phyloP scores from a whole-genome alignment of 2,113 vertebrate species.

The Plecturocebus donacophilus region DNA sequence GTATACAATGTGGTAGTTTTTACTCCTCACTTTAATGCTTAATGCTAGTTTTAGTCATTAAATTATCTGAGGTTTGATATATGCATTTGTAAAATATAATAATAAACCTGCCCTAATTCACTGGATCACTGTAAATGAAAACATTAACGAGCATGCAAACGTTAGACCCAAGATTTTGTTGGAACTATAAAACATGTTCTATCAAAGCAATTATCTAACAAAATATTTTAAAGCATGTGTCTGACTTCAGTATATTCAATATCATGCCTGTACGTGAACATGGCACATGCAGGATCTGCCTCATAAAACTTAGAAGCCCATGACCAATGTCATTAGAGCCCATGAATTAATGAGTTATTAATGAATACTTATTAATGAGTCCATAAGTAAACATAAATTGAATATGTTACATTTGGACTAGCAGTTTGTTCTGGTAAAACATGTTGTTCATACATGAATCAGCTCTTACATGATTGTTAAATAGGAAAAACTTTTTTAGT shows the following conservation, averaged over 20 bases:
- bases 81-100: not conserved
- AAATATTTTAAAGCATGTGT: not conserved
- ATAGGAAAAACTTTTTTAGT: not conserved
- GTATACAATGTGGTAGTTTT: not conserved
- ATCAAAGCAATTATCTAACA: not conserved
- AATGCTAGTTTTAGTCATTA: not conserved
- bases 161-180: not conserved
- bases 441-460: not conserved
- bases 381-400: not conserved
- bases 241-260: not conserved
- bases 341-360: too few species aligned
- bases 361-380: not conserved
- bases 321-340: not conserved
- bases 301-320: not conserved
- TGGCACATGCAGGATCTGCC: not conserved
- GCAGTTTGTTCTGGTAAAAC: not conserved
- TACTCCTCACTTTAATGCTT: not conserved
- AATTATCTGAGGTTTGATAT: not conserved
- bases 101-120: not conserved
- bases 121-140: not conserved
- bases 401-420: not conserved
- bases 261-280: not conserved
- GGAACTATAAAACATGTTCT: not conserved
- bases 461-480: not conserved
- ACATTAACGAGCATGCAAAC: not conserved